These are phyloP conservation scores for Chascanopsetta lugubris DNA, from an alignment of 2,113 vertebrate genomes.

Conservation along the genomic window DNA sequence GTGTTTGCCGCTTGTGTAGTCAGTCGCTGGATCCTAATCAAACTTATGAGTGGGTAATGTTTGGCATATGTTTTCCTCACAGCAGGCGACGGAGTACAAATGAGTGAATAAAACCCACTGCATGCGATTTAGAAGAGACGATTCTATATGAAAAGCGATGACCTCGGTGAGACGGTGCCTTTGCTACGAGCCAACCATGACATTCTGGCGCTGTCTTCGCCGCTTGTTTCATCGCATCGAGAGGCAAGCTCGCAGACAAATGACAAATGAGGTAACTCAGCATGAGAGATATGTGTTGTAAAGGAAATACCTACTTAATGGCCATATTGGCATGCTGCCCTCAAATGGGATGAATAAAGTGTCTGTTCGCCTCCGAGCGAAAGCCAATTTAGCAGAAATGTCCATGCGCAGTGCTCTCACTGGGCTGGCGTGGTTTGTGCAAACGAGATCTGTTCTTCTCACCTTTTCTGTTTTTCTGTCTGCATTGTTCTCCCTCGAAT, in stretches of 20 bases:
- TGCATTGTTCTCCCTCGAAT: slow-evolving; percentile 17
- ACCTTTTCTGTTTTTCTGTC: slow-evolving; percentile 38
- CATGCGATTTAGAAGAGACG: slow-evolving; percentile 17
- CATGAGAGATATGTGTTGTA: slow-evolving; percentile 60
- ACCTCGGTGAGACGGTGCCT: slow-evolving; percentile 3
- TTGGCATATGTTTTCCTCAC: slow-evolving; percentile 19
- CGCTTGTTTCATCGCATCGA: slow-evolving; percentile 41
- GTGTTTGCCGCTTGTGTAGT: slow-evolving; percentile 16
- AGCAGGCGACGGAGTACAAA: slow-evolving; percentile 17
- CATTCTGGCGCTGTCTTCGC: slow-evolving; percentile 32
- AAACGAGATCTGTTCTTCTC: slow-evolving; percentile 26
- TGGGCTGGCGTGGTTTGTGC: slow-evolving; percentile 20
- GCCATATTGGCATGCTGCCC: slow-evolving; percentile 57
- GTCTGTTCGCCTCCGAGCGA: slow-evolving; percentile 31
- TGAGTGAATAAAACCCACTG: slow-evolving; percentile 27
- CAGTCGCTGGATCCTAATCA: slow-evolving; percentile 34
- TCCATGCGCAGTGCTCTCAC: slow-evolving; percentile 26
- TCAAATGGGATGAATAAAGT: slow-evolving; percentile 53
- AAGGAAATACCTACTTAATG: slow-evolving; percentile 65
- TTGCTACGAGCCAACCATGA: slow-evolving; percentile 8
- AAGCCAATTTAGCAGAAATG: slow-evolving; percentile 50
- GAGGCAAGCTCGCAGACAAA: slow-evolving; percentile 34
- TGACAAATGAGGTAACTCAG: slow-evolving; percentile 51
- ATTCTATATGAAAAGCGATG: slow-evolving; percentile 17
- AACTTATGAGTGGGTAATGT: slow-evolving; percentile 22